Conservation (phyloP, 2,113 vertebrate species). For the Ascaphus truei region DNA sequence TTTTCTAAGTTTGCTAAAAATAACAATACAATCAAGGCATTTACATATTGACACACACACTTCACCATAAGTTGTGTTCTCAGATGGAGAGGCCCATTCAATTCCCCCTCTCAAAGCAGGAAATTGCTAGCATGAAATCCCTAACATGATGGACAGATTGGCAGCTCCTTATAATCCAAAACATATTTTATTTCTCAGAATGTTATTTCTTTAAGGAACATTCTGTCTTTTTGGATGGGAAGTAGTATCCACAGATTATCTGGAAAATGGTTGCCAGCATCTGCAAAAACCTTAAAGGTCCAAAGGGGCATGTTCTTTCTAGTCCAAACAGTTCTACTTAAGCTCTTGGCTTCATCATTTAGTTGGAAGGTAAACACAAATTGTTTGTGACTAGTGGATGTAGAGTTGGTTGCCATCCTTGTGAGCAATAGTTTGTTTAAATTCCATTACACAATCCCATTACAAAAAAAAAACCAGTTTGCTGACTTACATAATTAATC, state of each 20-base stretch:
- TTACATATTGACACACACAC: neutral
- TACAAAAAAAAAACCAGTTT: neutral
- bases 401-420: neutral
- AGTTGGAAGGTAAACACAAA: neutral
- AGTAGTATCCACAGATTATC: slow-evolving; percentile 29
- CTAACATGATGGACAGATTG: slow-evolving; percentile 32
- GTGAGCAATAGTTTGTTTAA: neutral
- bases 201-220: slow-evolving; percentile 38
- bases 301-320: neutral
- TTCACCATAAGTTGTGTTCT: neutral
- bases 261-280: slow-evolving; percentile 24
- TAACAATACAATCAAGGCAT: neutral
- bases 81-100: neutral
- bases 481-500: neutral
- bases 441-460: neutral
- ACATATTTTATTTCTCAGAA: slow-evolving; percentile 22
- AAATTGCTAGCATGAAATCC: slow-evolving; percentile 26
- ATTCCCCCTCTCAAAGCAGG: neutral
- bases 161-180: slow-evolving; percentile 31
- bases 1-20: neutral
- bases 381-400: neutral
- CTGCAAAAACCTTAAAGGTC: neutral
- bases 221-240: slow-evolving; percentile 32
- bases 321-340: neutral
- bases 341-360: neutral